Percentiles rank a stretch among this genome's conserved stretches.
Evolutionary conservation across 2,888 invertebrate species (phyloP).

Genomic region (Eupithecia dodoneata): DNA sequence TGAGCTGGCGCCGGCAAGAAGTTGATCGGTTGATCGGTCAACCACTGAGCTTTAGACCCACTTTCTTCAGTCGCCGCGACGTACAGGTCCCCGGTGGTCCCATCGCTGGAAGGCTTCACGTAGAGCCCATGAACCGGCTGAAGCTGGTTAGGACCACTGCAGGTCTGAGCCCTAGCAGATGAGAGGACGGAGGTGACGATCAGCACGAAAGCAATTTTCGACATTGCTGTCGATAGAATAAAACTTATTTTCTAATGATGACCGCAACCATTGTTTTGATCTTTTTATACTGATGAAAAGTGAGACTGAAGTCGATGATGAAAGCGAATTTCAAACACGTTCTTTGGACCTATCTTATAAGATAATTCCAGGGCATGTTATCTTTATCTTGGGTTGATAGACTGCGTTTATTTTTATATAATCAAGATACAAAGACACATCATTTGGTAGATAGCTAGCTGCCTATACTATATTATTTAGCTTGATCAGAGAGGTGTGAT

Average conservation of each 20-base stretch:
- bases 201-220: constrained; percentile 33
- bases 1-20: constrained; percentile 56
- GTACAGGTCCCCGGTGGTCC: constrained; percentile 75
- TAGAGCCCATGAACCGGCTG: constrained; percentile 76
- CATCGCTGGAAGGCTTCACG: constrained; percentile 74
- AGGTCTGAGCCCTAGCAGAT: constrained; percentile 52
- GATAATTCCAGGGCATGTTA: constrained; percentile 18
- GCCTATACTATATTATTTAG: background rate
- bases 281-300: constrained; percentile 47
- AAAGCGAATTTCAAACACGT: constrained; percentile 38
- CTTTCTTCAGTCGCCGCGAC: constrained; percentile 77
- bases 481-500: background rate
- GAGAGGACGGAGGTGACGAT: constrained; percentile 31
- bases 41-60: constrained; percentile 72
- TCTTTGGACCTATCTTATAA: constrained; percentile 26
- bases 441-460: background rate
- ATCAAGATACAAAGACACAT: background rate
- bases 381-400: constrained; percentile 15
- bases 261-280: background rate
- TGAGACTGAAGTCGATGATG: constrained; percentile 23
- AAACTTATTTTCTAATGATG: constrained; percentile 38
- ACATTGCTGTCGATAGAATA: constrained; percentile 40
- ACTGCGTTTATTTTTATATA: constrained; percentile 12
- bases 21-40: constrained; percentile 72
- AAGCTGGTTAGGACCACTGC: constrained; percentile 58